Evolutionary conservation across 2,888 invertebrate species (phyloP).

Genomic region (Tridacna gigas): DNA sequence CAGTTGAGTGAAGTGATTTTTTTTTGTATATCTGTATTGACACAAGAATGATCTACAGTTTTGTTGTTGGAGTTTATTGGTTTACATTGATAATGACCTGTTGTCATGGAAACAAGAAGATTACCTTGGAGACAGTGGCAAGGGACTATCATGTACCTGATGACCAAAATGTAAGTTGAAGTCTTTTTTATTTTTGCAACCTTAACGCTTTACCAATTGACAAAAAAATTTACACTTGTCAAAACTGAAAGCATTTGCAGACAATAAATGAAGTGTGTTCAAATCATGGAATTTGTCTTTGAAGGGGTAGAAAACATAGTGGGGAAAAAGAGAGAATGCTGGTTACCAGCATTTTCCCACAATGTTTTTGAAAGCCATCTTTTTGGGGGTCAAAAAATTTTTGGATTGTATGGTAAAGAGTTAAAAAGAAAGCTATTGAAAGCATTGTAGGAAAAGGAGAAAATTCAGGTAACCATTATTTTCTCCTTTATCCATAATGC

Average conservation of each 20-base stretch:
- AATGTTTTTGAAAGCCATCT: neutral
- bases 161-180: conserved; percentile 10
- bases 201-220: neutral
- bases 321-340: neutral
- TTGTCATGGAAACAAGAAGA: conserved; percentile 4
- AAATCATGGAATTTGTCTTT: neutral
- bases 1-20: no score
- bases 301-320: neutral
- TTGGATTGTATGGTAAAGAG: neutral
- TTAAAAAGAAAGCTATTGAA: neutral
- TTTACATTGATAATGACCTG: neutral
- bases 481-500: neutral
- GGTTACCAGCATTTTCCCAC: neutral
- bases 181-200: neutral
- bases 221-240: neutral
- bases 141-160: conserved; percentile 11
- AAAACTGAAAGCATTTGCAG: neutral
- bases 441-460: neutral
- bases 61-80: neutral
- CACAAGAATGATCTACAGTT: neutral
- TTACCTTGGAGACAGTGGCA: neutral
- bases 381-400: neutral
- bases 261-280: neutral
- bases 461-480: neutral
- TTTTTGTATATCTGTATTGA: no score